Percentiles rank a stretch among this genome's conserved stretches.
phyloP scores from a whole-genome alignment of 2,888 invertebrate genomes.

The Punctoribates punctum region DNA sequence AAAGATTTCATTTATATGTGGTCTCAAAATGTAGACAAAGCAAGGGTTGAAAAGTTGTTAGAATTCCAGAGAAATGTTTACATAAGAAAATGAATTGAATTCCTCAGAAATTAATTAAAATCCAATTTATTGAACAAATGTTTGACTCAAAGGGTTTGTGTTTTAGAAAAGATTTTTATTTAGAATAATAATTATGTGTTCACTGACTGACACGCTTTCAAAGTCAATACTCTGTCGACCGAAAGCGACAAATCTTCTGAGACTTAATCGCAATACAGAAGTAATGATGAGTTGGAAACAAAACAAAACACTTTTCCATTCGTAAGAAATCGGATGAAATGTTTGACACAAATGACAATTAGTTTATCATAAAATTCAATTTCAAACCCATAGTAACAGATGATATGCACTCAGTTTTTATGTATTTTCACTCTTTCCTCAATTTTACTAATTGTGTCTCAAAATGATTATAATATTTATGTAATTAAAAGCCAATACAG shows the following conservation, averaged over 20 bases:
- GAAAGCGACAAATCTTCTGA: neutral
- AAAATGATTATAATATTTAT: no score
- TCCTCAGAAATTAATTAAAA: neutral
- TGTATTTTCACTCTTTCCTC: no score
- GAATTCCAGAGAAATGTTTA: no score
- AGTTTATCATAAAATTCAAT: no score
- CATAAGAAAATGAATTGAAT: neutral
- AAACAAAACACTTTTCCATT: neutral
- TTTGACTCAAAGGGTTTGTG: neutral
- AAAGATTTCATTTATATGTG: no score
- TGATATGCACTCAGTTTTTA: no score
- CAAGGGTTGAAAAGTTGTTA: no score
- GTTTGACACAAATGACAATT: no score
- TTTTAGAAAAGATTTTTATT: neutral
- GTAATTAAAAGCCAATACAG: no score
- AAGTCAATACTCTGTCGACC: constrained; percentile 4
- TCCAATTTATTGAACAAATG: neutral
- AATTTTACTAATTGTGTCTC: no score
- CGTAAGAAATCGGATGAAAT: neutral
- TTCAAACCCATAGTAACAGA: no score
- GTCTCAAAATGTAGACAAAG: no score
- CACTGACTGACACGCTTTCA: constrained; percentile 14
- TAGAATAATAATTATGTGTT: constrained; percentile 6
- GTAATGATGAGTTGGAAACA: neutral
- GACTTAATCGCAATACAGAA: neutral